These are phyloP conservation scores for Mesembrinibis cayennensis DNA, from an alignment of 2,113 vertebrate species.

Conservation along the genomic window DNA sequence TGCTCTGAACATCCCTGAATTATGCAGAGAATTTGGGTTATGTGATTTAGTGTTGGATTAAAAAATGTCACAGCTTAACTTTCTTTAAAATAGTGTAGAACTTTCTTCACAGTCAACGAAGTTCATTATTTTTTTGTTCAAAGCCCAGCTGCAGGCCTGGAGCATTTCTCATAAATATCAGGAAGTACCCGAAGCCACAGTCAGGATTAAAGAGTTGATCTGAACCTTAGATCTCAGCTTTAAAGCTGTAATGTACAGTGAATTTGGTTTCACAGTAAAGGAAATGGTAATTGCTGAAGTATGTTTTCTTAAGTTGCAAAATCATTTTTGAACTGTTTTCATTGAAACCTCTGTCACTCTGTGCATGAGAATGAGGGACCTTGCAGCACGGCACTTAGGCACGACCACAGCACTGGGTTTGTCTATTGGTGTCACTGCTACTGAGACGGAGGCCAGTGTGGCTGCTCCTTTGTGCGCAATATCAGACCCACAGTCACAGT, in stretches of 20 bases:
- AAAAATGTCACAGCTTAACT: constrained; percentile 27
- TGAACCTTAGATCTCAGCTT: constrained; percentile 72
- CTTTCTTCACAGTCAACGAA: constrained; percentile 37
- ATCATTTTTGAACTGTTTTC: constrained; percentile 56
- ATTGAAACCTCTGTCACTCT: not conserved
- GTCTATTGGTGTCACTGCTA: not conserved
- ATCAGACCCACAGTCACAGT: not conserved
- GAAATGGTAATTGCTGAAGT: constrained; percentile 70
- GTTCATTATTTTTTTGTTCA: constrained; percentile 61
- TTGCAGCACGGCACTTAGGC: not conserved
- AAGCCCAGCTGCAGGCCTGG: constrained; percentile 71
- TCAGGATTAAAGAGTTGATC: constrained; percentile 71
- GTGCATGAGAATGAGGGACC: not conserved
- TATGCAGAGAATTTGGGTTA: constrained; percentile 4
- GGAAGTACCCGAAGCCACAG: constrained; percentile 73
- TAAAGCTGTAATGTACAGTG: constrained; percentile 63
- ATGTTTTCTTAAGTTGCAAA: constrained; percentile 71
- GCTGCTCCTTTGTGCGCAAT: not conserved
- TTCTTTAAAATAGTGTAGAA: constrained; percentile 9
- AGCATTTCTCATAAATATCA: constrained; percentile 70
- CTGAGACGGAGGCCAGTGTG: not conserved
- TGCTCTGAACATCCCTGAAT: not conserved
- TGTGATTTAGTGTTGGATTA: not conserved
- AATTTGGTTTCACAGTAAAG: constrained; percentile 64
- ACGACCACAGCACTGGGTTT: not conserved